phyloP scores from a whole-genome alignment of 2,797 vertebrate species.

The Pseudochirops corinnae region DNA sequence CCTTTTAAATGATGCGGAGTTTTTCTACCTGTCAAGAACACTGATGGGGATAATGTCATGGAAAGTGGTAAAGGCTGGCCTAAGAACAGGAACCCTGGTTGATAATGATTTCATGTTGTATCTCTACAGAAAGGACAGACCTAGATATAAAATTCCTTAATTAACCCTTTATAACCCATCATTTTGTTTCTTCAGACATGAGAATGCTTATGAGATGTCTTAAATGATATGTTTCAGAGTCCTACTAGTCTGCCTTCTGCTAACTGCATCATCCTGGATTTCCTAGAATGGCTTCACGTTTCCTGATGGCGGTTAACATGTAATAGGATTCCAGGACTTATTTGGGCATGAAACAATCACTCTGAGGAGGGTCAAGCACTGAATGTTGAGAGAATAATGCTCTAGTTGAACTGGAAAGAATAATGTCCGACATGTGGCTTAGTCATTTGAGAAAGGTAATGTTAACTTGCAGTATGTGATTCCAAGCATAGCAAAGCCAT shows the following conservation, averaged over 20 bases:
- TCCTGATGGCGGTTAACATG: slow-evolving; percentile 8
- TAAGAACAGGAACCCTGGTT: slow-evolving; percentile 45
- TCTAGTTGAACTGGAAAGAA: background rate
- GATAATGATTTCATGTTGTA: slow-evolving; percentile 3
- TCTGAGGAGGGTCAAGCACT: slow-evolving; percentile 69
- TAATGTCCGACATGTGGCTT: slow-evolving; percentile 60
- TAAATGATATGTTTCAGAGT: slow-evolving; percentile 14
- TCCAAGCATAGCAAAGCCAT: slow-evolving; percentile 50
- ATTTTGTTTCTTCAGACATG: background rate
- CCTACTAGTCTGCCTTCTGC: slow-evolving; percentile 8
- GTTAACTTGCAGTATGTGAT: slow-evolving; percentile 60
- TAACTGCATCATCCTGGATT: background rate
- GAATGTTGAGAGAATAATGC: slow-evolving; percentile 54
- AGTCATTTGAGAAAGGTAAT: slow-evolving; percentile 61
- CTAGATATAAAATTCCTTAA: background rate
- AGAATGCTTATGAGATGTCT: slow-evolving; percentile 19
- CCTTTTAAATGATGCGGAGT: background rate
- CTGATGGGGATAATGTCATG: background rate
- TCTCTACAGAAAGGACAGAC: slow-evolving; percentile 5
- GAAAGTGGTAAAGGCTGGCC: background rate
- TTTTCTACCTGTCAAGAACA: background rate
- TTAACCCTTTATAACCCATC: background rate
- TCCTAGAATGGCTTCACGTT: slow-evolving; percentile 42
- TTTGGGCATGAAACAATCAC: slow-evolving; percentile 56
- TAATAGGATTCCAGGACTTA: slow-evolving; percentile 56